Base-by-base conservation (phyloP, 2,113 vertebrate genomes). In the Columba livia region DNA sequence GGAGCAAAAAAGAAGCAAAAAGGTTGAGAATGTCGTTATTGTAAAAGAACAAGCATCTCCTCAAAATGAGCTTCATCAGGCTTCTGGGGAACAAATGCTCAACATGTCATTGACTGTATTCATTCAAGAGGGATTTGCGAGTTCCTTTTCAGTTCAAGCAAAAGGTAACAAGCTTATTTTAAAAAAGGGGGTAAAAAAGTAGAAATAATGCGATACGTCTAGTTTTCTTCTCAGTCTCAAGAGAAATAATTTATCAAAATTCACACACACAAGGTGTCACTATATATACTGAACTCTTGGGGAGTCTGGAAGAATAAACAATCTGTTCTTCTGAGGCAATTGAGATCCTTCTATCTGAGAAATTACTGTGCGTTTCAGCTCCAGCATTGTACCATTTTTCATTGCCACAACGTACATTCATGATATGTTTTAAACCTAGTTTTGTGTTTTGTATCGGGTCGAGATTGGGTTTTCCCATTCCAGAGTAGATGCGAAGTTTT, bases 131-230 rank as follows among this genome's bases (percentile, higher is more conserved):
- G 26, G n/a, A 14, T 85, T 79, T 50, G 32, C 84, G 75, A 36
- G n/a, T 25, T 58, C 4, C 23, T 93, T 90, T 84, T 74, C 36
- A 17, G 26, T 71, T 81, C 44, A 64, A 85, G 70, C 34, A 61
- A 8, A 24, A 79, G 10, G 5, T 56, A 65, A 44, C 3, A 47
- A 75, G 11, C 54, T 83, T 34, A 31, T 42, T 6, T 25, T 32
- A 18, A 56, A 42, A 25, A 23, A 21, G 3, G 5, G 4, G 1
- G 5, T 2, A 14, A 8, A 5, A 10, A 28, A 11, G 4, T 20
- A 65, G 36, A 73, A 78, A 66, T 29, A 81, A 60, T 61, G 25
- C 21, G 36, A 15, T 57, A 14, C 12, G 38, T 62, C 18, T n/a
- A 26, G 10, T 51, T 80, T 73, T 86, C n/a, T n/a, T 85, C 21